Evolutionary conservation across 2,113 vertebrate genomes (phyloP).

Genomic region (Centropristis striata): DNA sequence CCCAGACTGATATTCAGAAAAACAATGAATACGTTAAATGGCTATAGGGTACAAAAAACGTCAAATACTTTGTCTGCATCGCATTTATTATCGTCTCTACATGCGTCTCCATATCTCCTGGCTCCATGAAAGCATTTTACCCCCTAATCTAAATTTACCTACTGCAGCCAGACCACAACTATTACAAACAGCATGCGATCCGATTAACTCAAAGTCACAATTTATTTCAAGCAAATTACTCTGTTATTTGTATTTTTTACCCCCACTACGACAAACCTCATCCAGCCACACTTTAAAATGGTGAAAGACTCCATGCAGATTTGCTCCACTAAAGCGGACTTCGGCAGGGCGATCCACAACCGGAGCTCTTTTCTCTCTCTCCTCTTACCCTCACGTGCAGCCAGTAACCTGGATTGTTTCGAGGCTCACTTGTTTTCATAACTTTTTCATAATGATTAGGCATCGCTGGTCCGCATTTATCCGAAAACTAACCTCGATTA

Average conservation of each 20-base stretch:
- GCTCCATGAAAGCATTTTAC: constrained; percentile 24
- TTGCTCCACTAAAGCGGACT: constrained; percentile 63
- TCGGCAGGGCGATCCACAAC: constrained; percentile 54
- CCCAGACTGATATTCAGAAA: not conserved
- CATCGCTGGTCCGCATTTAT: constrained; percentile 64
- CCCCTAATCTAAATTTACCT: constrained; percentile 33
- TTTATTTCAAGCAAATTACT: constrained; percentile 44
- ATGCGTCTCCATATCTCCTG: not conserved
- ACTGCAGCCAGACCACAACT: constrained; percentile 40
- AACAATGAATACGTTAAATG: not conserved
- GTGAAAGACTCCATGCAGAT: constrained; percentile 62
- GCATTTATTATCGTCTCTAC: constrained; percentile 10
- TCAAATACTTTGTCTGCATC: constrained; percentile 13
- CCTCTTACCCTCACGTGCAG: constrained; percentile 37
- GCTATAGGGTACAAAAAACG: not conserved
- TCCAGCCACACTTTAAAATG: constrained; percentile 66
- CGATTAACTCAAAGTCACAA: constrained; percentile 24
- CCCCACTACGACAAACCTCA: constrained; percentile 73
- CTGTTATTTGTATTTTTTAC: not conserved
- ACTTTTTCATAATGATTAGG: constrained; percentile 53
- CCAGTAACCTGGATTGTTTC: constrained; percentile 20
- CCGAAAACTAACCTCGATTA: constrained; percentile 81
- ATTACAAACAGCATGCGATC: constrained; percentile 38
- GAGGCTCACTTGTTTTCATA: constrained; percentile 61
- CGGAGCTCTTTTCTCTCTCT: constrained; percentile 27